Conservation (phyloP, 2,113 vertebrate genomes). For the Lagopus muta region DNA sequence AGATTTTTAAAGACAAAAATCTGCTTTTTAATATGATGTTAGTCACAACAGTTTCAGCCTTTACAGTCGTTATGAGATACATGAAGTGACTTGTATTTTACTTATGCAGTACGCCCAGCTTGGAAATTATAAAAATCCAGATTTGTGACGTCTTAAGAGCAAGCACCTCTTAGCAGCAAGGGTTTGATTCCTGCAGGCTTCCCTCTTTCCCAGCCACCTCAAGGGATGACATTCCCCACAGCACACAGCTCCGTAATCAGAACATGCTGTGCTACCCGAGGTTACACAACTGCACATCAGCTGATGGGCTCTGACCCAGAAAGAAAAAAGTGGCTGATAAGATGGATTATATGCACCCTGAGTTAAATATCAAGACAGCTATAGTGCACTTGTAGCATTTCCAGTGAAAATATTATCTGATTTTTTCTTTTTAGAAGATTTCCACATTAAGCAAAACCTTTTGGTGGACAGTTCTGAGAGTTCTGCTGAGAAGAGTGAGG, state of each 20-base stretch:
- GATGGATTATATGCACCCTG: not conserved
- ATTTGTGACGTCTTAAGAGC: not conserved
- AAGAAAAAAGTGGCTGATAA: not conserved
- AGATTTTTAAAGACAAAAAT: not conserved
- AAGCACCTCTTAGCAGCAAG: fast-evolving
- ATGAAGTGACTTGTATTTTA: not conserved
- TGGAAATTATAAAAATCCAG: not conserved
- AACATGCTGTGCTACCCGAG: fast-evolving
- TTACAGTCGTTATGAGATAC: fast-evolving
- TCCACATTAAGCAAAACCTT: not conserved
- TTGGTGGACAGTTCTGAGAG: not conserved
- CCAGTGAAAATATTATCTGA: not conserved
- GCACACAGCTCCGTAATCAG: not conserved
- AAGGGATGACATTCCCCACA: not conserved
- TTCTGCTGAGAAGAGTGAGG: not conserved
- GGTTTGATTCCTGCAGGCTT: not conserved
- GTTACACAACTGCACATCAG: fast-evolving
- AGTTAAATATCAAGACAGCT: not conserved
- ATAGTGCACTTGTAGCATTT: not conserved
- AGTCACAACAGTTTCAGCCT: not conserved
- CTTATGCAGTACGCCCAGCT: not conserved
- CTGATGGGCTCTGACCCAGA: not conserved
- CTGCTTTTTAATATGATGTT: not conserved
- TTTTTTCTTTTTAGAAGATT: not conserved
- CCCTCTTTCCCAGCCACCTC: not conserved